phyloP scores from a whole-genome alignment of 2,113 vertebrate species.

The Eclectus roratus region DNA sequence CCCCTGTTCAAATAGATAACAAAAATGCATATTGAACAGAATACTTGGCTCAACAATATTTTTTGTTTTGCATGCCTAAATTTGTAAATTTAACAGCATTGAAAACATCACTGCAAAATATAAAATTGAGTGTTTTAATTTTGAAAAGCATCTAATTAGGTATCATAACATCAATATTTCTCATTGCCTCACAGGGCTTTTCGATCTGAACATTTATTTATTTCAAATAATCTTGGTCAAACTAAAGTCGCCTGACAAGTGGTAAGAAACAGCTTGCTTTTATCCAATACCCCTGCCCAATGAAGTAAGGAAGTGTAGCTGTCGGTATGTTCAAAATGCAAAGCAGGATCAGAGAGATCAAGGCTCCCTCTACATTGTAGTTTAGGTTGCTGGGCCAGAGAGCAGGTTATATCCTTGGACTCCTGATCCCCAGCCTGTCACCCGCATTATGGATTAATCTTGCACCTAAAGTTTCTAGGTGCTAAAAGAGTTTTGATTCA shows the following conservation, averaged over 20 bases:
- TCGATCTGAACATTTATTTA: neutral
- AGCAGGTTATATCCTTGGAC: constrained; percentile 4
- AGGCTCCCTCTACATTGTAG: neutral
- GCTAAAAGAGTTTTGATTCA: neutral
- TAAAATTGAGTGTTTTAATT: neutral
- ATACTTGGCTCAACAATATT: neutral
- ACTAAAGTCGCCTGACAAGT: neutral
- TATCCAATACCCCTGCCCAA: neutral
- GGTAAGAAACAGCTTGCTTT: neutral
- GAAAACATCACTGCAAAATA: neutral
- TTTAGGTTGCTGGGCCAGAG: neutral
- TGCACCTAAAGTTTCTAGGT: neutral
- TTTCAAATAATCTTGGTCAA: neutral
- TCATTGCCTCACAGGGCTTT: neutral
- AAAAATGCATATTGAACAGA: neutral
- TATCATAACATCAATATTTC: neutral
- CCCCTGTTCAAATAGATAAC: neutral
- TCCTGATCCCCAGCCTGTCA: neutral
- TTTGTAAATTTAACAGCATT: neutral
- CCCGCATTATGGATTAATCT: constrained; percentile 7
- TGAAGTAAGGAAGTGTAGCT: neutral
- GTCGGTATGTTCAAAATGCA: neutral
- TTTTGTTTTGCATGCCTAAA: neutral
- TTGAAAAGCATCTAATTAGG: neutral
- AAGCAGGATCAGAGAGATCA: constrained; percentile 20